Conservation (phyloP, 2,113 vertebrate genomes). For the Suricata suricatta region DNA sequence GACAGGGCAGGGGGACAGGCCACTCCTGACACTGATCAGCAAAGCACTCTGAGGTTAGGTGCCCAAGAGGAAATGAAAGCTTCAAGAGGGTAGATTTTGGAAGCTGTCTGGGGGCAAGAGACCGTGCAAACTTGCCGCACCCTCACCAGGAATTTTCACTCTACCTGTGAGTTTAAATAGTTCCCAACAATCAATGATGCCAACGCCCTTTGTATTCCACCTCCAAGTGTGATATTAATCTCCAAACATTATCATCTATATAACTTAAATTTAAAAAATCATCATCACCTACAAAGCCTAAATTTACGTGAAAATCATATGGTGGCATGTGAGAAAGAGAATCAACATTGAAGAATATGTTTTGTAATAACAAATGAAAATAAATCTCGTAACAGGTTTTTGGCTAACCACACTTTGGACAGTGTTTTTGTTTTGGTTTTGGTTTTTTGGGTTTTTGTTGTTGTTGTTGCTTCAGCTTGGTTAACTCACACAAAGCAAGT, state of each 20-base stretch:
- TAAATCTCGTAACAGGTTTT: background rate
- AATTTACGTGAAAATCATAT: background rate
- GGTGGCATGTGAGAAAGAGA: background rate
- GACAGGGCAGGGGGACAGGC: too few species aligned
- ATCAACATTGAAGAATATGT: background rate
- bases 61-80: too few species aligned
- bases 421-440: background rate
- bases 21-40: too few species aligned
- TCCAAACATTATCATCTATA: background rate
- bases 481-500: background rate
- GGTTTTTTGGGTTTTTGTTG: too few species aligned
- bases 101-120: too few species aligned
- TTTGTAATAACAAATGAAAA: background rate
- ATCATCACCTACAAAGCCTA: background rate
- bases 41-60: too few species aligned
- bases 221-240: background rate
- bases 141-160: too few species aligned
- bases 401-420: background rate
- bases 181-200: background rate
- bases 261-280: background rate
- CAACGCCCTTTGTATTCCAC: background rate
- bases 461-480: background rate
- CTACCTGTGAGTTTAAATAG: too few species aligned
- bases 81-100: too few species aligned
- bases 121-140: too few species aligned